phyloP scores from a whole-genome alignment of 2,113 vertebrate genomes.

The Azemiops feae region DNA sequence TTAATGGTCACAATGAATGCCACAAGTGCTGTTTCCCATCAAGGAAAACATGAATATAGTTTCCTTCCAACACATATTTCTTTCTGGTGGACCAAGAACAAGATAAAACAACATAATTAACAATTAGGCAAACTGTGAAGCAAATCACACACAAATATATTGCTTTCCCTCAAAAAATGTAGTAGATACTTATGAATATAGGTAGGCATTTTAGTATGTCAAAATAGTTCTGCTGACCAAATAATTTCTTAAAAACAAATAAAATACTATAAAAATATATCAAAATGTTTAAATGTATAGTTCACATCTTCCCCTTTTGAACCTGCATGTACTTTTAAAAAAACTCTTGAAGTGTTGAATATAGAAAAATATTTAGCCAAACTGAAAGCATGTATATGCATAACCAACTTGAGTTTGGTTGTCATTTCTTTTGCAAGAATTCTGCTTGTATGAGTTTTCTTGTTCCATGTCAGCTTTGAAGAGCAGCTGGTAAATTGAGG shows the following conservation, averaged over 20 bases:
- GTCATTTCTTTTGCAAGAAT: background rate
- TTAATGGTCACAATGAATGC: background rate
- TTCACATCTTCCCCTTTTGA: conserved; percentile 45
- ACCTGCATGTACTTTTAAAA: conserved; percentile 57
- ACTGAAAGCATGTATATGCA: conserved; percentile 15
- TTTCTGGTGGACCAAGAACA: background rate
- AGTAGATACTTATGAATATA: conserved; percentile 41
- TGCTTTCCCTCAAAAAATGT: conserved; percentile 28
- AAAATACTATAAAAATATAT: conserved; percentile 73
- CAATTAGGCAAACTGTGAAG: conserved; percentile 35
- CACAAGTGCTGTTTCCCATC: background rate
- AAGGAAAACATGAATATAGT: background rate
- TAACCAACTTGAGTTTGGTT: conserved; percentile 29
- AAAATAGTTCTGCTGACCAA: conserved; percentile 38
- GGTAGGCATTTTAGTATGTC: conserved; percentile 41
- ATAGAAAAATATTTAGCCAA: conserved; percentile 51
- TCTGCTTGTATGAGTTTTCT: conserved; percentile 6
- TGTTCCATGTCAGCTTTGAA: conserved; percentile 34
- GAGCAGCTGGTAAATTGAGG: conserved; percentile 43
- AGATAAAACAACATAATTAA: conserved; percentile 5
- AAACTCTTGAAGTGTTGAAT: conserved; percentile 41
- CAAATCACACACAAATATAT: conserved; percentile 33
- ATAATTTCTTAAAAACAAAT: conserved; percentile 43
- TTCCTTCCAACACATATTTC: background rate
- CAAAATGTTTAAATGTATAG: conserved; percentile 69